Evolutionary conservation across 2,113 vertebrate genomes (phyloP), one percentile per base, ranked within the genome.

Genomic region (Ochotona princeps): DNA sequence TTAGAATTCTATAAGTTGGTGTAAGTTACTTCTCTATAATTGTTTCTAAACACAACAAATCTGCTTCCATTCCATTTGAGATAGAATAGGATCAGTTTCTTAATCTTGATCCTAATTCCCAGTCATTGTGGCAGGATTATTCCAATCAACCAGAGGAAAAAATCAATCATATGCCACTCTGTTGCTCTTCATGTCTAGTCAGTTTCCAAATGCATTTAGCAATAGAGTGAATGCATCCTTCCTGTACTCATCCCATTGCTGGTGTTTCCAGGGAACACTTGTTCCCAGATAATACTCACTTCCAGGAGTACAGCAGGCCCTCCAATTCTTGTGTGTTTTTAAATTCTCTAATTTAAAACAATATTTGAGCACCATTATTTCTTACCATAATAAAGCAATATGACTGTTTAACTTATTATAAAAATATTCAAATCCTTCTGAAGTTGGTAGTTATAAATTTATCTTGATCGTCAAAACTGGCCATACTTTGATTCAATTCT

Each of bases 21-120:
- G 1, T 92, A 66, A 83, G 20, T 20, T 83, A 20, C 1, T 61
- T 57, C 49, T 89, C 63, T 83, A 21, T 38, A 57, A 1, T 67
- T 82, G 74, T 10, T 60, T 70, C n/a, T n/a, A 88, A 80, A 87
- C n/a, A n/a, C n/a, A 91, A 75, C 49, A 18, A 88, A 75, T 66
- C 25, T 25, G 49, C 94, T 89, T 85, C 8, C 15, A 4, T 83
- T 87, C 25, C 18, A 83, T 1, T 74, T 61, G 12, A 8, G 25
- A 25, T 15, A 11, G 25, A 25, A 44, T 44, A 44, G 38, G 38
- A 44, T 44, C 38, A 44, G 6, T 70, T 78, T 76, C 30, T 2
- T 44, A 44, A 15, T 60, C 7, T 2, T 25, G 51, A 51, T 32
- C 49, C 51, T 91, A 35, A 9, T 51, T 91, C 28, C 18, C 35